Base-by-base conservation (phyloP, 2,888 invertebrate species). In the Abrostola tripartita region DNA sequence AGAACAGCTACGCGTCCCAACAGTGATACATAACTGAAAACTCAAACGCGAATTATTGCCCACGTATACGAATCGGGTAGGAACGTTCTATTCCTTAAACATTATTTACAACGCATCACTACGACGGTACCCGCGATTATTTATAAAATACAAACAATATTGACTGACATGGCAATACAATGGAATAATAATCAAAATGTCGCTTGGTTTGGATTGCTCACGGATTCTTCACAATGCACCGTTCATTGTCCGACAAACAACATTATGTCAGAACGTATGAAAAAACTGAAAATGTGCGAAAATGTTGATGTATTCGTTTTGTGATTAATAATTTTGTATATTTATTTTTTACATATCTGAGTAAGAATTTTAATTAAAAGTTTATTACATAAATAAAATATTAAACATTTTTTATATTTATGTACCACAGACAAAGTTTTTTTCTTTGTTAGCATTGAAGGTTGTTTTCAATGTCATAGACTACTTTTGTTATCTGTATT, bases 141-240 rank as follows among this genome's bases (percentile, higher is more conserved):
- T 84, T 85, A 86, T 71, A 79, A 79, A 83, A 88, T 85, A 86
- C 82, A 86, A 87, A 87, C 86, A 88, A 81, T 87, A 82, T 84
- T 86, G 86, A 87, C 85, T 90, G 88, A 89, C 90, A 93, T 92
- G 89, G 89, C 93, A 91, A 90, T 91, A 90, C 89, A 88, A 81
- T 83, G 87, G 85, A 89, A 90, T 89, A 89, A 86, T 89, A 92
- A 83, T 79, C 92, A 93, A 93, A 93, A 93, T 93, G 93, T 93
- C 93, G 93, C 92, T 92, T 85, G 88, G 84, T 84, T 85, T 81
- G 81, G 73, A 79, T 78, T 76, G 81, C 74, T 81, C 84, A 81
- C 81, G 76, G 81, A 85, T 83, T 85, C 82, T 81, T 88, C 87
- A 87, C 87, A 89, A 86, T 85, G 86, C 84, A 85, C 86, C 87